These are phyloP conservation scores for Zhuqinia jingwanae DNA, from an alignment of 2,888 invertebrate species.

Conservation along the genomic window DNA sequence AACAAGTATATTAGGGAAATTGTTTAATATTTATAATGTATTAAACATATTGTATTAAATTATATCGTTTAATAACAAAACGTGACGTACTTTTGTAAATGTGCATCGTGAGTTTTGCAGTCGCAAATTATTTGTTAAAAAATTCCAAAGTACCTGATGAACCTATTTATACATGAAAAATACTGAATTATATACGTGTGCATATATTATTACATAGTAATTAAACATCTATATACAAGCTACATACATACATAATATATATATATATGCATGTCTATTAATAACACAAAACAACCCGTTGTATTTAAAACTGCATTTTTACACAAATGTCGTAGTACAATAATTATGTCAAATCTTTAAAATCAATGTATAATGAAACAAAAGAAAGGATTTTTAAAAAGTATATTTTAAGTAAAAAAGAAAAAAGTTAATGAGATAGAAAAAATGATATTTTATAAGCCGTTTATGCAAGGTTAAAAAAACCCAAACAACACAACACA, in stretches of 20 bases:
- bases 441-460: too few species aligned
- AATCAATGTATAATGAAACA: not conserved
- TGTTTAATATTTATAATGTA: not conserved
- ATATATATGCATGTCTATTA: too few species aligned
- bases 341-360: slow-evolving; percentile 29
- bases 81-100: slow-evolving; percentile 38
- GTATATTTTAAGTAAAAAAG: not conserved
- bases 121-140: slow-evolving; percentile 61
- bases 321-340: slow-evolving; percentile 17
- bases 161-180: slow-evolving; percentile 48
- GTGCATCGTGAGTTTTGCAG: slow-evolving; percentile 60
- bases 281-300: slow-evolving; percentile 47
- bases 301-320: slow-evolving; percentile 48
- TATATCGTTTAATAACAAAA: not conserved
- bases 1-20: not conserved
- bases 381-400: not conserved
- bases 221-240: not conserved
- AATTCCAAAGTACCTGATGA: slow-evolving; percentile 73
- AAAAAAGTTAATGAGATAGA: too few species aligned
- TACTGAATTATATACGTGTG: slow-evolving; percentile 17
- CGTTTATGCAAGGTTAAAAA: too few species aligned
- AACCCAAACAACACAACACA: too few species aligned
- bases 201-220: not conserved
- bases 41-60: not conserved
- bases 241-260: too few species aligned